Percentiles rank a stretch among this genome's conserved stretches.
Evolutionary conservation across 2,797 vertebrate species (phyloP).

Genomic region (Oreortyx pictus): DNA sequence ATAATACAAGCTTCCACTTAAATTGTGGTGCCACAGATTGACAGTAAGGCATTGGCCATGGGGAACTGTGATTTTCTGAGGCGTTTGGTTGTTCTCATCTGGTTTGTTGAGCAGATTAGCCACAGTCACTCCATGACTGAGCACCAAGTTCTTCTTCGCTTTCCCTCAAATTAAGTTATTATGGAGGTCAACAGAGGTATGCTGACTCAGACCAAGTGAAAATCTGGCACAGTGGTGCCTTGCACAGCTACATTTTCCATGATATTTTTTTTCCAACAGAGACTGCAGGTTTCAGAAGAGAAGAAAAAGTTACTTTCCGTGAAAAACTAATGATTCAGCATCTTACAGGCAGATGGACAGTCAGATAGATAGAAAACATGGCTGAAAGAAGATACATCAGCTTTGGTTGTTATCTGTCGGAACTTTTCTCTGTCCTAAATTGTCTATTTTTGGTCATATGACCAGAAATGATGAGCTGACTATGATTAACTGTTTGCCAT

Average conservation of each 20-base stretch:
- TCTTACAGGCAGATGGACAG: not conserved
- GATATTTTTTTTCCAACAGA: not conserved
- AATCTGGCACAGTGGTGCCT: constrained; percentile 39
- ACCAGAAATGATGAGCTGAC: not conserved
- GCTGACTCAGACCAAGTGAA: constrained; percentile 50
- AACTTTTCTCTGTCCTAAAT: not conserved
- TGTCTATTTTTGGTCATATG: not conserved
- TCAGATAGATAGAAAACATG: not conserved
- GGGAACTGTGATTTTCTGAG: not conserved
- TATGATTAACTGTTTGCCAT: not conserved
- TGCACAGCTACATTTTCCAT: constrained; percentile 43
- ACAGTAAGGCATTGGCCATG: not conserved
- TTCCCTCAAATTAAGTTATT: constrained; percentile 55
- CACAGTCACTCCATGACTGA: not conserved
- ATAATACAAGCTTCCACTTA: not conserved
- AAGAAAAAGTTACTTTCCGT: not conserved
- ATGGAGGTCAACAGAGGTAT: constrained; percentile 64
- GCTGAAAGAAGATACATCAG: not conserved
- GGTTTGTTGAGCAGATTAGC: constrained; percentile 54
- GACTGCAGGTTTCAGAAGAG: constrained; percentile 3
- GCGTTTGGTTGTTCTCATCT: not conserved
- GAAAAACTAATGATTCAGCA: constrained; percentile 46
- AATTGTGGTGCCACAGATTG: not conserved
- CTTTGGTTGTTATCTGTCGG: not conserved
- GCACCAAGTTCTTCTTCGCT: constrained; percentile 51